phyloP scores from a whole-genome alignment of 2,113 vertebrate species.

The Callipepla californica region DNA sequence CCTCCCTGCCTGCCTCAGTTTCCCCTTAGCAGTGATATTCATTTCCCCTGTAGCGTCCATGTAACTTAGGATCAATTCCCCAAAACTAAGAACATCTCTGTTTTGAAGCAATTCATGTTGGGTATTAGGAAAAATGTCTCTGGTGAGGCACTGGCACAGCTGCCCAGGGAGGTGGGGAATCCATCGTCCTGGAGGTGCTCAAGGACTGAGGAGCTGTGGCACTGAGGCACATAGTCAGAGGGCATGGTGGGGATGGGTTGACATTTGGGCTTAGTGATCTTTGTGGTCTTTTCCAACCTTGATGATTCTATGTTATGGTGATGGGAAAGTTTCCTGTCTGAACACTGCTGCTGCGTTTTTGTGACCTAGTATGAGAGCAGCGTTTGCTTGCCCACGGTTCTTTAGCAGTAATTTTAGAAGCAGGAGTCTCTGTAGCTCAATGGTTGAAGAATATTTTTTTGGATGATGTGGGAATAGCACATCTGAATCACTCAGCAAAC shows the following conservation, averaged over 20 bases:
- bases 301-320: too few species aligned
- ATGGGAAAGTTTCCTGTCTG: neutral
- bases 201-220: too few species aligned
- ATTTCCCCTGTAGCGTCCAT: neutral
- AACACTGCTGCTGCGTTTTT: neutral
- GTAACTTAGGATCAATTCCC: neutral
- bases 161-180: too few species aligned
- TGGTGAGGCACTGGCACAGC: too few species aligned
- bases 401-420: slow-evolving; percentile 4
- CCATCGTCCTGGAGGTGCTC: too few species aligned
- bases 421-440: neutral
- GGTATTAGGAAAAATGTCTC: neutral
- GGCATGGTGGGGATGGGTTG: too few species aligned
- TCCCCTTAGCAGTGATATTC: neutral
- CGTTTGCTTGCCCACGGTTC: neutral
- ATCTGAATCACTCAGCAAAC: neutral
- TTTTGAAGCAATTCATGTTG: neutral
- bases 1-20: neutral
- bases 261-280: too few species aligned
- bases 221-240: too few species aligned
- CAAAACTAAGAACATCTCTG: neutral
- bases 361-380: neutral
- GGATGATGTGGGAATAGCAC: neutral
- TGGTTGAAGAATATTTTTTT: neutral
- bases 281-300: too few species aligned